Evolutionary conservation across 2,113 vertebrate genomes (phyloP).

Genomic region (Oreochromis spilurus): DNA sequence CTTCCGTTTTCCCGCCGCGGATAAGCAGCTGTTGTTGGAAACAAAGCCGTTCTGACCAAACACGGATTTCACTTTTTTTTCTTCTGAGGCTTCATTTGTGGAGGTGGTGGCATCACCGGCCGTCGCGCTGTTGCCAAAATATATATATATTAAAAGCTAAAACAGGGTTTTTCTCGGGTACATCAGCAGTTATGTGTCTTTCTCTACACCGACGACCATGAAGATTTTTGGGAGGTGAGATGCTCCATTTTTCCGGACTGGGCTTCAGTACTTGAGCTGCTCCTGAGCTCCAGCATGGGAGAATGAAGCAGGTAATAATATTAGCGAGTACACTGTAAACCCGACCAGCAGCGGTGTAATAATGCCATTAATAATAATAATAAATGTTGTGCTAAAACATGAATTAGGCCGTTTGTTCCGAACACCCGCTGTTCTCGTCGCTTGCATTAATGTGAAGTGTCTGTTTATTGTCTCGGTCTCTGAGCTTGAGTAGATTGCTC

Average conservation of each 20-base stretch:
- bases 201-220: not conserved
- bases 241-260: not conserved
- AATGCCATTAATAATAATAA: not conserved
- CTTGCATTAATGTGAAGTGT: not conserved
- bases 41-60: not conserved
- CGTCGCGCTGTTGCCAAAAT: not conserved
- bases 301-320: conserved; percentile 28
- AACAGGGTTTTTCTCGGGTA: no score
- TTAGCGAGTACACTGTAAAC: not conserved
- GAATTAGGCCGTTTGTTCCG: not conserved
- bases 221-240: not conserved
- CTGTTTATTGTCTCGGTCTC: not conserved
- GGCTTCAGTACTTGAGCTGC: not conserved
- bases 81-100: not conserved
- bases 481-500: not conserved
- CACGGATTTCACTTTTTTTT: conserved; percentile 18
- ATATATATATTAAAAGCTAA: not conserved
- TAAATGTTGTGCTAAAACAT: not conserved
- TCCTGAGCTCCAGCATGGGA: not conserved
- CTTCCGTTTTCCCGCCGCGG: not conserved
- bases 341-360: not conserved
- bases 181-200: not conserved
- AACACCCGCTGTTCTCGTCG: not conserved
- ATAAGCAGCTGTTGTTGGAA: not conserved
- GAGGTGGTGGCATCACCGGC: not conserved